phyloP scores from a whole-genome alignment of 2,888 invertebrate species.

The Geotrupes spiniger region DNA sequence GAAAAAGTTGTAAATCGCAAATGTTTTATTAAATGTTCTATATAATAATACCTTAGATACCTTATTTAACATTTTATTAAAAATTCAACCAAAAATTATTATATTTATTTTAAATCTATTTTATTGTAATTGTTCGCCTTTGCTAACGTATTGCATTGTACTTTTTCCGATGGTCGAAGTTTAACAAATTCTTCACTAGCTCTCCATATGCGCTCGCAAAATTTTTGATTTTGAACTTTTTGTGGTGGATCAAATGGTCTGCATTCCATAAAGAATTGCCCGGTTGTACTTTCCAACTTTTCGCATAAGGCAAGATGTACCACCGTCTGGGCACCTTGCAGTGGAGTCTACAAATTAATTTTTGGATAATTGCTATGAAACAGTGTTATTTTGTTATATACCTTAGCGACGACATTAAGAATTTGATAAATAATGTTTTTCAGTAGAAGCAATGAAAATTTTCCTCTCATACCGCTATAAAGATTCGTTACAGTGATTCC shows the following conservation, averaged over 20 bases:
- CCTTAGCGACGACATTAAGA: slow-evolving; percentile 13
- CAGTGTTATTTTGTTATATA: too few species aligned
- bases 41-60: too few species aligned
- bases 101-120: too few species aligned
- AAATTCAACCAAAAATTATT: too few species aligned
- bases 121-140: too few species aligned
- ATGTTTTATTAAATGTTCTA: too few species aligned
- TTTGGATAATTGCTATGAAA: too few species aligned
- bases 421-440: slow-evolving; percentile 15
- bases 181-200: slow-evolving; percentile 73
- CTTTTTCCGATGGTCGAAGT: slow-evolving; percentile 59
- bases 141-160: too few species aligned
- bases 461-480: slow-evolving; percentile 57
- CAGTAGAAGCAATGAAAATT: background rate
- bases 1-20: too few species aligned
- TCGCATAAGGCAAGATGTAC: slow-evolving; percentile 26
- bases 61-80: too few species aligned
- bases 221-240: slow-evolving; percentile 64
- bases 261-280: slow-evolving; percentile 30
- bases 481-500: slow-evolving; percentile 78
- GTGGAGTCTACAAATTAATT: slow-evolving; percentile 25
- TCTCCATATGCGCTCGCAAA: slow-evolving; percentile 82
- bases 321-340: slow-evolving; percentile 28
- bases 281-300: slow-evolving; percentile 21
- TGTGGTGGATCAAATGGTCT: slow-evolving; percentile 58